Percentiles rank a stretch among this genome's conserved stretches.
These are phyloP conservation scores for Dendrolimus pini DNA, from an alignment of 2,888 invertebrate species.

Conservation along the genomic window DNA sequence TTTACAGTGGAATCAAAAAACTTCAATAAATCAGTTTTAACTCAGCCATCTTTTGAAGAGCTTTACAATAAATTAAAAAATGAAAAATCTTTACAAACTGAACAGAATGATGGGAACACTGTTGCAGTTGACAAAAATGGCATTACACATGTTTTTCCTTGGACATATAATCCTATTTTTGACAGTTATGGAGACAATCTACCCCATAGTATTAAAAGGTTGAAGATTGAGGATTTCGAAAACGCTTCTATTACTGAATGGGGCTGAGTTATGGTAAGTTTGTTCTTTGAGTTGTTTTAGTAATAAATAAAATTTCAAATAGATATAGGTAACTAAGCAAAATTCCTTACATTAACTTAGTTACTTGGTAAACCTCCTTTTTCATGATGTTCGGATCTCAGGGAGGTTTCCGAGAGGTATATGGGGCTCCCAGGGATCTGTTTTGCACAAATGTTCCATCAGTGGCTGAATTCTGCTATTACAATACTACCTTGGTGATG, in stretches of 20 bases:
- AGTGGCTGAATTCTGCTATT: too few species aligned
- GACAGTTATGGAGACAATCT: slow-evolving; percentile 61
- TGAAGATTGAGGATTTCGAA: slow-evolving; percentile 70
- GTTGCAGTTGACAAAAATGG: slow-evolving; percentile 47
- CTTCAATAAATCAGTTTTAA: slow-evolving; percentile 12
- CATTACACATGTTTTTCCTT: slow-evolving; percentile 62
- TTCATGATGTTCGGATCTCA: too few species aligned
- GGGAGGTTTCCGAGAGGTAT: too few species aligned
- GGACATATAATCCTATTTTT: slow-evolving; percentile 71
- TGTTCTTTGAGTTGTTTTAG: neutral
- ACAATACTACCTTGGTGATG: too few species aligned
- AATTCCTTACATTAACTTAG: too few species aligned
- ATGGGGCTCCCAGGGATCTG: too few species aligned
- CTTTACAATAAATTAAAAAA: slow-evolving; percentile 44
- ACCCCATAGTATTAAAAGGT: slow-evolving; percentile 78
- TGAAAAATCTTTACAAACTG: slow-evolving; percentile 25
- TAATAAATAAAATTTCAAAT: neutral
- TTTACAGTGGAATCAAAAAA: slow-evolving; percentile 44
- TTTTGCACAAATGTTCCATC: too few species aligned
- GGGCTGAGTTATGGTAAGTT: slow-evolving; percentile 47
- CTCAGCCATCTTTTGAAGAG: slow-evolving; percentile 46
- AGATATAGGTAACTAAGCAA: too few species aligned
- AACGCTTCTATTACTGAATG: slow-evolving; percentile 71
- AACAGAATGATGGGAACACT: slow-evolving; percentile 25
- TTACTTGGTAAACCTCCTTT: too few species aligned